Evolutionary conservation across 2,797 vertebrate genomes (phyloP).

Genomic region (Typhlichthys eigenmanni): DNA sequence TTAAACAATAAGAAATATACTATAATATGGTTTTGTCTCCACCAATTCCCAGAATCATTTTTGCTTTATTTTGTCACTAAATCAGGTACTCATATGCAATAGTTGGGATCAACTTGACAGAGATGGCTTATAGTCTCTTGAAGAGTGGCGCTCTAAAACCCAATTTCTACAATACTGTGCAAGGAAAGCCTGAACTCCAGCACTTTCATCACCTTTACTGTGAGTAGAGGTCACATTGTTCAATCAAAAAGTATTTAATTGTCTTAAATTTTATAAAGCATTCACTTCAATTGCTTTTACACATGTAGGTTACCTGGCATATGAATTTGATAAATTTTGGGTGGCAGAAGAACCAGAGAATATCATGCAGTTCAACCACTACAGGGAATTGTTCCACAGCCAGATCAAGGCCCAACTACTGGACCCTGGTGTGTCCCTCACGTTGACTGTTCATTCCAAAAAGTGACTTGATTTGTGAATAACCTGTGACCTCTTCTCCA

Average conservation of each 20-base stretch:
- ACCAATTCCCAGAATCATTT: neutral
- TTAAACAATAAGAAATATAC: neutral
- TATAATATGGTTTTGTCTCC: neutral
- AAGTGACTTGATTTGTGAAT: conserved; percentile 37
- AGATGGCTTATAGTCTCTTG: conserved; percentile 96
- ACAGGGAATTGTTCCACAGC: conserved; percentile 95
- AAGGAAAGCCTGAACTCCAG: conserved; percentile 80
- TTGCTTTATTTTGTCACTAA: conserved; percentile 1
- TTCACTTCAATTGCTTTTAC: conserved; percentile 6
- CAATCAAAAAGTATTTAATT: neutral
- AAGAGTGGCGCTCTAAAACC: conserved; percentile 87
- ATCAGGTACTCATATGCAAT: conserved; percentile 97
- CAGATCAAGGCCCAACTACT: conserved; percentile 84
- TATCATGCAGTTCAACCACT: conserved; percentile 98
- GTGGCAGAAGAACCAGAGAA: conserved; percentile 93
- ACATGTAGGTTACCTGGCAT: conserved; percentile 88
- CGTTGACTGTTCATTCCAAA: conserved; percentile 49
- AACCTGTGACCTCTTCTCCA: conserved; percentile 1
- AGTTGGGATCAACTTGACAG: conserved; percentile 97
- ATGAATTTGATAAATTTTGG: conserved; percentile 98
- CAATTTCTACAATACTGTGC: conserved; percentile 89
- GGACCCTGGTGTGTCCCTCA: conserved; percentile 78
- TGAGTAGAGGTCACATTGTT: conserved; percentile 70
- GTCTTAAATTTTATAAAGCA: neutral
- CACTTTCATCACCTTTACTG: conserved; percentile 97